Base-by-base conservation (phyloP, 2,888 invertebrate genomes). In the Phaedon cochleariae region DNA sequence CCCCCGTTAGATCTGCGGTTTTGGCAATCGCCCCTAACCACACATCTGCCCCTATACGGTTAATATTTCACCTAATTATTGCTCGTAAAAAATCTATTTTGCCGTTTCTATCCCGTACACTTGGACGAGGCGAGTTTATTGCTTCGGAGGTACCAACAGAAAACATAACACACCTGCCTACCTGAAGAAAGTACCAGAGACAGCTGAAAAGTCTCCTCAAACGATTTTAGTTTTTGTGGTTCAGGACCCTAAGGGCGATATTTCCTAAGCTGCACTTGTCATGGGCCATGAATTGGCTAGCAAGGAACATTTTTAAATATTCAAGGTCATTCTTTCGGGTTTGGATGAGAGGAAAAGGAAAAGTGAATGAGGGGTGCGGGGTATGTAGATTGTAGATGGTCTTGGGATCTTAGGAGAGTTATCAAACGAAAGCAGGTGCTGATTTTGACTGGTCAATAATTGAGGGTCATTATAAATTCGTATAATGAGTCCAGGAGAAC, bases 81-180 rank as follows among this genome's bases (percentile, higher is more conserved):
- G 65, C 68, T 61, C 41, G 41, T 41, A 41, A 41, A 41, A 34
- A 41, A 41, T 41, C 41, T 15, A 41, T 41, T 41, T 41, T 41
- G 41, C 41, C 41, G 41, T 41, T 41, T 41, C 64, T 59, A 62
- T 62, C 62, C 54, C 61, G 15, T 41, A 51, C 49, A 15, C 4
- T 41, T 41, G 55, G 60, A 61, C 41, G 57, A 68, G 73, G 72
- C 67, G 68, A 54, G 70, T 69, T 67, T 68, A 70, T 67, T 71
- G 63, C 62, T 58, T 63, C 64, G 37, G 49, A 63, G 67, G 64
- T 53, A 59, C 41, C 60, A 41, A 15, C 31, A 58, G 52, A 68
- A 72, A 59, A 65, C 70, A 63, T 7, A 41, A 10, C 66, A 67
- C 73, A 73, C 73, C 73, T 73, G 73, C 73, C 71, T 73, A 73